Percentiles rank a stretch among this genome's conserved stretches.
Conservation (phyloP, 2,113 vertebrate species). For the Cyanistes caeruleus region DNA sequence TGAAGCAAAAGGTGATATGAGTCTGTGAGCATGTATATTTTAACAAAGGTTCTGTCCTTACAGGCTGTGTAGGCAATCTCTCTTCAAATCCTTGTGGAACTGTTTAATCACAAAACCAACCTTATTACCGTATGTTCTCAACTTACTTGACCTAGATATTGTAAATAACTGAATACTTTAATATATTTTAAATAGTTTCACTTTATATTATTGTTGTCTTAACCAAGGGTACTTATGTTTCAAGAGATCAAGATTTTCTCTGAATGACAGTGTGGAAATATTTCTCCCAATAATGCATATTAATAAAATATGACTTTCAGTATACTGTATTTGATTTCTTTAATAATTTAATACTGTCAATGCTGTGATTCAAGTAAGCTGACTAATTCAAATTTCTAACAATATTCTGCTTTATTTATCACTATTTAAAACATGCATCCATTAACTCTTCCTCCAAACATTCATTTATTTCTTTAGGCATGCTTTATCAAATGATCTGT, state of each 20-base stretch:
- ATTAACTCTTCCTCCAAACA: conserved; percentile 23
- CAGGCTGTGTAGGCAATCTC: not conserved
- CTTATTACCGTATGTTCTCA: not conserved
- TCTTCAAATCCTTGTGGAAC: not conserved
- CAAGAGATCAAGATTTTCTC: conserved; percentile 19
- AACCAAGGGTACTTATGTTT: not conserved
- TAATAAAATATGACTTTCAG: conserved; percentile 38
- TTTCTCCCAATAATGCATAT: not conserved
- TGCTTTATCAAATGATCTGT: conserved; percentile 24
- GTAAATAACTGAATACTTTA: not conserved
- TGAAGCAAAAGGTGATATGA: not conserved
- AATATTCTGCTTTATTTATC: conserved; percentile 45
- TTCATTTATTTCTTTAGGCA: conserved; percentile 12
- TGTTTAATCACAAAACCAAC: not conserved
- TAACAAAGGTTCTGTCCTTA: not conserved
- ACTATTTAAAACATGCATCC: conserved; percentile 13
- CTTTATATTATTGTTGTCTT: not conserved
- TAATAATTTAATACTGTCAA: not conserved
- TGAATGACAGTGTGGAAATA: conserved; percentile 24
- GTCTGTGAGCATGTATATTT: not conserved
- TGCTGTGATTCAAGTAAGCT: not conserved
- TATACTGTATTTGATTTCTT: conserved; percentile 37
- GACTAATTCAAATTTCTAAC: not conserved
- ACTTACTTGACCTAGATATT: not conserved
- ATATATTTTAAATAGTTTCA: not conserved